These are phyloP conservation scores for Eumacrocentrus americanus DNA, from an alignment of 2,888 invertebrate species.

Conservation along the genomic window DNA sequence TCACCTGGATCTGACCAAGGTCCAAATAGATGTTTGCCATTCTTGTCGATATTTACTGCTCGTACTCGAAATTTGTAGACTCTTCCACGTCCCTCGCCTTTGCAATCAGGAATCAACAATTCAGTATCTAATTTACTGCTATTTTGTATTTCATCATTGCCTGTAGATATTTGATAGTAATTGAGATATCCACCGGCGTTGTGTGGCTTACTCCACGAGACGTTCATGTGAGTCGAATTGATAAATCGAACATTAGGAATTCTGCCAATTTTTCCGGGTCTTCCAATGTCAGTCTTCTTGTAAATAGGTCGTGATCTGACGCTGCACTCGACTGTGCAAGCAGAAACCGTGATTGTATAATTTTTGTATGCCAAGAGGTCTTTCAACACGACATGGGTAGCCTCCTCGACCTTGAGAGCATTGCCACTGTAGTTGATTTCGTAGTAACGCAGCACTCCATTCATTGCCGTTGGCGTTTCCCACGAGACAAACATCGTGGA, in stretches of 20 bases:
- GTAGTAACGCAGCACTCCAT: conserved; percentile 77
- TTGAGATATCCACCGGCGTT: conserved; percentile 62
- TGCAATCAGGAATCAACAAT: conserved; percentile 57
- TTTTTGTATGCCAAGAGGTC: conserved; percentile 68
- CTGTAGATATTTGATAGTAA: conserved; percentile 64
- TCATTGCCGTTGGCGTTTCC: conserved; percentile 73
- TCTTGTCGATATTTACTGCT: conserved; percentile 56
- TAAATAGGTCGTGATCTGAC: conserved; percentile 63
- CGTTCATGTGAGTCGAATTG: conserved; percentile 61
- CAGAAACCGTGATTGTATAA: conserved; percentile 74
- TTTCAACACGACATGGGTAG: conserved; percentile 39
- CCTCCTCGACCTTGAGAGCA: conserved; percentile 45
- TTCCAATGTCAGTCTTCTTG: conserved; percentile 69
- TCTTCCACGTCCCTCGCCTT: conserved; percentile 48
- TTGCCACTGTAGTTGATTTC: conserved; percentile 64
- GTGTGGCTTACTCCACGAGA: conserved; percentile 63
- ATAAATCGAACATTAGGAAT: conserved; percentile 58
- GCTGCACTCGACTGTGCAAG: conserved; percentile 76
- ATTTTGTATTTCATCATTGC: conserved; percentile 51
- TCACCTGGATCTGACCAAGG: conserved; percentile 60
- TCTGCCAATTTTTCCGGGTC: conserved; percentile 62
- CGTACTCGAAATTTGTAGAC: conserved; percentile 56
- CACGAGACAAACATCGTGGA: conserved; percentile 71
- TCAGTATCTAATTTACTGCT: conserved; percentile 47
- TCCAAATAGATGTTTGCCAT: conserved; percentile 52